Percentiles rank a stretch among this genome's conserved stretches.
Evolutionary conservation across 2,797 vertebrate genomes (phyloP).

Genomic region (Molossus molossus): DNA sequence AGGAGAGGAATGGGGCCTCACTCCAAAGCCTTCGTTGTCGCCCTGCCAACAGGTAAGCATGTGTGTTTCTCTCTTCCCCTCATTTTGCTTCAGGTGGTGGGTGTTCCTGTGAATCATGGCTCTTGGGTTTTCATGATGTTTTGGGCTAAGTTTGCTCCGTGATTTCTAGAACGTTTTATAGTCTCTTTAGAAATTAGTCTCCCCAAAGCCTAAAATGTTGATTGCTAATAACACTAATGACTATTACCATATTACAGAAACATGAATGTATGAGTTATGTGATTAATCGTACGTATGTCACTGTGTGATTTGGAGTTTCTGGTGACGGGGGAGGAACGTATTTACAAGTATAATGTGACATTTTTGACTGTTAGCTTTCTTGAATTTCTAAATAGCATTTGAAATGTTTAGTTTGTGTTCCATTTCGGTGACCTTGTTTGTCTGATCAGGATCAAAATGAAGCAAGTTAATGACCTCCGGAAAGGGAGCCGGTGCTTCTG

Average conservation of each 20-base stretch:
- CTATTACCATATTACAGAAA: neutral
- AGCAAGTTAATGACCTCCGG: neutral
- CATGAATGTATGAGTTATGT: neutral
- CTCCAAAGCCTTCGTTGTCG: slow-evolving; percentile 96
- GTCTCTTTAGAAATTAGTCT: slow-evolving; percentile 36
- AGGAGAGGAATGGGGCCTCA: slow-evolving; percentile 96
- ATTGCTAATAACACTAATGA: neutral
- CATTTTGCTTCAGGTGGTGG: slow-evolving; percentile 56
- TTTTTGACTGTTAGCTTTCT: neutral
- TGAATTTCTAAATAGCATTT: neutral
- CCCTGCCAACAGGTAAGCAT: slow-evolving; percentile 95
- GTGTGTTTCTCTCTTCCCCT: neutral
- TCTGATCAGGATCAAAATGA: slow-evolving; percentile 25
- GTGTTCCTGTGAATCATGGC: slow-evolving; percentile 36
- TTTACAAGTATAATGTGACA: neutral
- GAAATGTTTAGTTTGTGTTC: neutral
- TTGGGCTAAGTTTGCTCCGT: neutral
- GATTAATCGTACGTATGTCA: neutral
- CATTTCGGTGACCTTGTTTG: neutral
- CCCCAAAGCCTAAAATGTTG: slow-evolving; percentile 19
- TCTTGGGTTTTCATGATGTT: neutral
- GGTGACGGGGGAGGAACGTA: neutral
- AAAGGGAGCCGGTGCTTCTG: neutral
- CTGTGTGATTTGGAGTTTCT: neutral
- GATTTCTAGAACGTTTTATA: neutral